phyloP scores from a whole-genome alignment of 2,113 vertebrate genomes.

The Suricata suricatta region DNA sequence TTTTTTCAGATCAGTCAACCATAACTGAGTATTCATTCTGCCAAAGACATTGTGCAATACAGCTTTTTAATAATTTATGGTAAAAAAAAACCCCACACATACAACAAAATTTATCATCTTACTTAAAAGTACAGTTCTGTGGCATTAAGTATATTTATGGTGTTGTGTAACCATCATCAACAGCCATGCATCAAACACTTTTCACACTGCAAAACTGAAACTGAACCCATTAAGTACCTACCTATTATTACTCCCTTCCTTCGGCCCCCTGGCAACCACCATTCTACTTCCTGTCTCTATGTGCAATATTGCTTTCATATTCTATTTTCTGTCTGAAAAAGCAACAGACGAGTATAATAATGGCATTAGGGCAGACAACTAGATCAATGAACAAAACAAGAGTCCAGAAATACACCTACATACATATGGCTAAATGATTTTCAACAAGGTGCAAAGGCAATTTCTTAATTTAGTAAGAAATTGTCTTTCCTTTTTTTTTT shows the following conservation, averaged over 20 bases:
- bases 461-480: conserved; percentile 9
- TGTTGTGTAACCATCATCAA: not conserved
- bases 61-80: not conserved
- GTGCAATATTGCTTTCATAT: not conserved
- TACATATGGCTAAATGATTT: not conserved
- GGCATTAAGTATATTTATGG: not conserved
- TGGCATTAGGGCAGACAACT: not conserved
- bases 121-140: not conserved
- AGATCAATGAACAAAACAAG: not conserved
- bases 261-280: not conserved
- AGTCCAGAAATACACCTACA: not conserved
- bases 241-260: not conserved
- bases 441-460: not conserved
- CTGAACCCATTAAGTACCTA: not conserved
- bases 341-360: not conserved
- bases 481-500: not conserved
- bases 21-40: not conserved
- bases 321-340: conserved; percentile 18
- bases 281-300: not conserved
- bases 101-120: not conserved
- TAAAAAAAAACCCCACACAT: not conserved
- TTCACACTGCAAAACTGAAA: not conserved
- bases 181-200: not conserved
- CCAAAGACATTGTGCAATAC: not conserved
- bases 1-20: not conserved